Base-by-base conservation (phyloP, 2,797 vertebrate species). In the Danio jaintianensis region DNA sequence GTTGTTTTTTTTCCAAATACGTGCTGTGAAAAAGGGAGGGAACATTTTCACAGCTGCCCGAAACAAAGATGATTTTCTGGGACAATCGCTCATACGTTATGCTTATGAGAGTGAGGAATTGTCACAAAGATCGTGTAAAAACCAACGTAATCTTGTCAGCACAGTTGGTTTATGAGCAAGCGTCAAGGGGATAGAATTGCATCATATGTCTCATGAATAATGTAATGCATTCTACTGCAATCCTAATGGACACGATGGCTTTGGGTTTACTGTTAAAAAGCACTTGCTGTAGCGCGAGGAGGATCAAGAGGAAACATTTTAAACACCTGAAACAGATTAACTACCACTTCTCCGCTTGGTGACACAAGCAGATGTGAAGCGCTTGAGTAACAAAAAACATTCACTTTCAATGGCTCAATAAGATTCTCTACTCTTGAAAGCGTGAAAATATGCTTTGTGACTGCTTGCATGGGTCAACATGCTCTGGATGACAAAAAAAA, bases 101-200 rank as follows among this genome's bases (percentile, higher is more conserved):
- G 42, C 12, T 29, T 53, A 22, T 47, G 36, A 79, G 53, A 75
- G 63, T 29, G 50, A 78, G 52, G 59, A 42, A 53, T 68, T 52
- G 61, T 78, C 56, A 74, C 71, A 74, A 74, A 73, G 79, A 68
- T 64, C 70, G 56, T 43, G 79, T 52, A 48, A 56, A 63, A 56
- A 75, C 15, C 7, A 82, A 75, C 12, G 7, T 50, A 63, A 74
- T 84, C 83, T 84, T 58, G 68, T 73, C 83, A 73, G 62, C 70
- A 76, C 62, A 78, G 61, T 45, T 62, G 43, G 52, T 53, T 75
- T 56, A 75, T 72, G 45, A 55, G 13, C 42, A 79, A 68, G 47
- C 8, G 4, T 56, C 64, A 59, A n/a, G 29, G 38, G n/a, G 42
- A 45, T 6, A 53, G 63, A 75, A 75, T 56, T 70, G 47, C 63